Base-by-base conservation (phyloP, 2,797 vertebrate species). In the Lutjanus campechanus region DNA sequence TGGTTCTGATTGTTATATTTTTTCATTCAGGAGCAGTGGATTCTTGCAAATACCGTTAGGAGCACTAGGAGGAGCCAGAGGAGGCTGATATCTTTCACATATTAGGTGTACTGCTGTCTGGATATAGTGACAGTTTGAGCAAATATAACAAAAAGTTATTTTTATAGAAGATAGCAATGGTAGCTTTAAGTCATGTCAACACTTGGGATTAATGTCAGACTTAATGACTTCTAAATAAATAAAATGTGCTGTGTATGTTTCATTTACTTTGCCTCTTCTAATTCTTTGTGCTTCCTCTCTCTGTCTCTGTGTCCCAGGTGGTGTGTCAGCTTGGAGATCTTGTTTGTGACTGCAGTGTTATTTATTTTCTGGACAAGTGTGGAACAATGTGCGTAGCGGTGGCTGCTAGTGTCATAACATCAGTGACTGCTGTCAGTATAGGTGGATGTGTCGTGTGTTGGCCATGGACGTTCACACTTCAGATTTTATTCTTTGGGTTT, bases 341-440 rank as follows among this genome's bases (percentile, higher is more conserved):
- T 91, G 84, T 94, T 94, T 94, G 92, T 96, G 96, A 95, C 94
- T 90, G 93, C 95, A 94, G 96, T 96, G 95, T 96, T 96, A 96
- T 96, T 95, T 96, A 89, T 94, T 91, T 93, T 94, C 85, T 29
- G 77, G 95, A 92, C 90, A 95, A 95, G 94, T 93, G 86, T 88
- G 90, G 86, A 95, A 92, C 91, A 89, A 86, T 95, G 94, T 96
- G 96, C 94, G 94, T 66, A 64, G 56, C 80, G 20, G 83, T 84
- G 88, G 71, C 87, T 78, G 92, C 95, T 87, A n/a, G 46, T 82
- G 81, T 89, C 73, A 51, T 72, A 59, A 78, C 69, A 82, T 86
- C 90, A 78, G 81, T 83, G 85, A 85, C 84, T 76, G 83, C 88
- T 73, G 87, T 87, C 82, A 67, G 72, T 84, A 54, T 76, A 70